Base-by-base conservation (phyloP, 1,140 invertebrate genomes). In the Harlomillsia oculata region DNA sequence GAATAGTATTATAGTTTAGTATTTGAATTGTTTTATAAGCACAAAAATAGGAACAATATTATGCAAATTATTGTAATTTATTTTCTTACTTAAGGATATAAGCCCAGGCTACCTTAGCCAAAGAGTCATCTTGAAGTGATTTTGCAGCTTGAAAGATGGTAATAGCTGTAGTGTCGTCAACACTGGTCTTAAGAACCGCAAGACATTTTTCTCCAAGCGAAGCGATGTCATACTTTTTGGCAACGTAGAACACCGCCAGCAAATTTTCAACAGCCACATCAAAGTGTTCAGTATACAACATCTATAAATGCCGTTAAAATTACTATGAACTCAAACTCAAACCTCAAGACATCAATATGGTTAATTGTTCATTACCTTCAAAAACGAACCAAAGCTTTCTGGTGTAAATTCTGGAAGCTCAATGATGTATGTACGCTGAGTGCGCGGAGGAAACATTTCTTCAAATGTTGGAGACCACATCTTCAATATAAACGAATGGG, bases 381-480 rank as follows among this genome's bases (percentile, higher is more conserved):
- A 52, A 40, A 58, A 58, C 9, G 56, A 52, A 0, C 49, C 18
- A 34, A 58, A 58, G 44, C 48, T 49, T 29, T 43, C 32, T 1
- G 49, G 32, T 20, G 25, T 44, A 9, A 50, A 37, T 34, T 40
- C 30, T 2, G 50, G 26, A 28, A 58, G 21, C 21, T 58, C 56
- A 8, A 58, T 23, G 14, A 39, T n/a, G 37, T 57, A 46, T n/a
- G 30, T 36, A 5, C 53, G 40, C 5, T 5, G 5, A 14, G 43
- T 41, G 16, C 46, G 44, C 0, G 3, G 82, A 70, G 89, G 87
- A 67, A 91, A 90, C 83, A 90, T 88, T 5, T 85, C 85, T 72
- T 90, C 85, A 71, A 91, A 91, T 1, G 90, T 87, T 1, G 83
- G 82, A 70, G 83, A 87, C 14, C 86, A 85, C 34, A 86, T 82